Evolutionary conservation across 2,888 invertebrate species (phyloP), one percentile per base, ranked within the genome.

Genomic region (Tenthredo mesomela): DNA sequence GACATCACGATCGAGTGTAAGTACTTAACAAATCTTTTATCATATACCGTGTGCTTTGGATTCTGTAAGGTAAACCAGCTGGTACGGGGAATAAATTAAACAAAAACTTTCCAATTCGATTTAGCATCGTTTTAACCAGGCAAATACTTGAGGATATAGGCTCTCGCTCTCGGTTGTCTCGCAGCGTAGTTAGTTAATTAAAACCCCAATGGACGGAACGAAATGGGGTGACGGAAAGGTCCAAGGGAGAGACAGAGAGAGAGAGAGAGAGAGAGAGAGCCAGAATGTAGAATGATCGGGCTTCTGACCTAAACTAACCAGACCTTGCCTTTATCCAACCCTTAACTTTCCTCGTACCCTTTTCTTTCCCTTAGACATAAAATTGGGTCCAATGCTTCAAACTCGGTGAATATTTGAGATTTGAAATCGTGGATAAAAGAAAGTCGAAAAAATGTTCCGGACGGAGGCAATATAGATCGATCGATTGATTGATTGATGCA

Each of bases 111-210:
- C 21, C 54, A n/a, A 40, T 80, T 58, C 80, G 80, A 80, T 80
- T 25, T 40, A 21, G 37, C 58, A 40, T 58, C 61, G 80, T 40
- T 80, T 80, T 61, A 58, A 61, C 61, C 61, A 40, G 61, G 80
- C 40, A 80, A 80, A 61, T 80, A 80, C 80, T 80, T 21, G 80
- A 80, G 40, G 61, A 80, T n/a, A 80, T n/a, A 40, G 21, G 58
- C 86, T 88, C 82, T 84, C 86, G 88, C 82, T 84, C 75, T 89
- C 87, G 87, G 85, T 86, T 86, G 85, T 86, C 86, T 84, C 84
- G 58, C 84, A 65, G 77, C 87, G 86, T 87, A 87, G 88, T 86
- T 87, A 87, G 87, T 89, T 89, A 88, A 89, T 89, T 89, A 88
- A 88, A 89, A 86, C 80, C 80, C 37, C 25, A 61, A 80, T 80